These are phyloP conservation scores for Stictonetta naevosa DNA, from an alignment of 2,113 vertebrate genomes.

Conservation along the genomic window DNA sequence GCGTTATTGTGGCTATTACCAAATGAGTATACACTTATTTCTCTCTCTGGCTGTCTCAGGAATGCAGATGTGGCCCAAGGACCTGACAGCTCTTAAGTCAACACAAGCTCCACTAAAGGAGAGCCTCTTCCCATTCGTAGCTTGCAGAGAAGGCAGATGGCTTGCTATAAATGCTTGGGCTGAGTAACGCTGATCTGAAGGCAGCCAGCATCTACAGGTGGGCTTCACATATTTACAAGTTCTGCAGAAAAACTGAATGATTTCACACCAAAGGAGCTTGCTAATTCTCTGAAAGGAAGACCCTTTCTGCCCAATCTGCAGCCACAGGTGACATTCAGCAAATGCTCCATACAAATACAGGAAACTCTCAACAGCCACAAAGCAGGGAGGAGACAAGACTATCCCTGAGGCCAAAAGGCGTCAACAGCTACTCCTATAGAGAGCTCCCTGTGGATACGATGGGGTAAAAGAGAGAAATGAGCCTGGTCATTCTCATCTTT, in stretches of 20 bases:
- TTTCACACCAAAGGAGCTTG: neutral
- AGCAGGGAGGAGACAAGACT: neutral
- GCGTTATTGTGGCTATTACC: constrained; percentile 13
- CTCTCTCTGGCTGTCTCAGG: neutral
- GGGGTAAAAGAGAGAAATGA: neutral
- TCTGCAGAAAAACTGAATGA: neutral
- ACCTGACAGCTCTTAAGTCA: constrained; percentile 18
- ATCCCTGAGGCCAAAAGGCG: neutral
- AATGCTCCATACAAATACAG: neutral
- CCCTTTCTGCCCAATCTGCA: neutral
- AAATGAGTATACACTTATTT: constrained; percentile 53
- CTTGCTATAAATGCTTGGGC: neutral
- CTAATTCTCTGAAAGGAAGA: neutral
- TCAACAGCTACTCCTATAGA: neutral
- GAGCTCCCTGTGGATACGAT: neutral
- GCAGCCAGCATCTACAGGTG: neutral
- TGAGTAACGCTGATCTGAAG: neutral
- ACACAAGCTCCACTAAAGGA: neutral
- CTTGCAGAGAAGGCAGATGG: neutral
- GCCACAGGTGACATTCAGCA: neutral
- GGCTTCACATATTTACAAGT: neutral
- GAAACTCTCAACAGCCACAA: neutral
- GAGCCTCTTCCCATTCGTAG: neutral
- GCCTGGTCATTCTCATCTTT: neutral
- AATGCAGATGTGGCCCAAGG: constrained; percentile 10